Base-by-base conservation (phyloP, 2,797 vertebrate genomes). In the Acropternis orthonyx region DNA sequence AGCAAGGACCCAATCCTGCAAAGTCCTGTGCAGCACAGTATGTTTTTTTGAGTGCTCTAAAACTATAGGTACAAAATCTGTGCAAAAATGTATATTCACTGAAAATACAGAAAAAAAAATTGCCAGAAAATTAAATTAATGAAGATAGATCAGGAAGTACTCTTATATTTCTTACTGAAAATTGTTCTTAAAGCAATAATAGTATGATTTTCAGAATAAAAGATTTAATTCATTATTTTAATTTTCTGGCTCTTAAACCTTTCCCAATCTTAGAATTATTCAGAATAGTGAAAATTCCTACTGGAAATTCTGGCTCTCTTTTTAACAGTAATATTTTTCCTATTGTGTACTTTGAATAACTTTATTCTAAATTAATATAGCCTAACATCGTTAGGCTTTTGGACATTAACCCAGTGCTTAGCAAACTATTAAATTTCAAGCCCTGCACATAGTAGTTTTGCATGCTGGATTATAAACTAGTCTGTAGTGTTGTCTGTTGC, bases 391-490 rank as follows among this genome's bases (percentile, higher is more conserved):
- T 96, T 96, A 97, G 97, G 97, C 96, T 96, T 97, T 96, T 97
- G 96, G 96, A 97, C 85, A 66, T 98, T 97, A 97, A 98, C 94
- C 77, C 72, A 54, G 77, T 93, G 95, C 93, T 94, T 95, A 96
- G 92, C 75, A 96, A 98, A 97, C 96, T 97, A 97, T 98, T 98
- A 98, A 98, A 99, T 99, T 99, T 99, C 98, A 99, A 99, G 99
- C 98, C 98, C 99, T 99, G 98, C 98, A 98, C 98, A 78, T 93
- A 96, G 93, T 98, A 98, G 98, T 98, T 96, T 97, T 99, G 99
- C 99, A 99, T 99, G 99, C 98, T 85, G 98, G 98, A 97, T 98
- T 98, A 97, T 97, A 98, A 98, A 97, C 92, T 98, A 98, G 97
- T 98, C 97, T 98, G 97, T 98, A 98, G 98, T 99, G 97, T 96